Conservation (phyloP, 2,888 invertebrate species). For the Spisula subtruncata region DNA sequence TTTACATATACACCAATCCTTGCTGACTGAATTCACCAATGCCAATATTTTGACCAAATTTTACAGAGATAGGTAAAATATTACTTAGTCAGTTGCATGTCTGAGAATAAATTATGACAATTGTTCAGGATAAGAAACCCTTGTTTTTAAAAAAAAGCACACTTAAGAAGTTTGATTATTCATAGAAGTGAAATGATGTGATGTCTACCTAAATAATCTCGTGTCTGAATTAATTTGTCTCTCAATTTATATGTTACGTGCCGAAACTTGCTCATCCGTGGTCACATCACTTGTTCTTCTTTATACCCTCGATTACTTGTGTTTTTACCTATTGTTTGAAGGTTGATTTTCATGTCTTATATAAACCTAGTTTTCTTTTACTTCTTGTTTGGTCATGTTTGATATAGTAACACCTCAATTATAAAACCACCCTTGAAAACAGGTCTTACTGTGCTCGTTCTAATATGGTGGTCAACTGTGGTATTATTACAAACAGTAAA, state of each 20-base stretch:
- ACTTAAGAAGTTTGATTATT: constrained; percentile 34
- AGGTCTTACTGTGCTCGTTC: too few species aligned
- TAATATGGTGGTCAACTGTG: too few species aligned
- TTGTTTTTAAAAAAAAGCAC: constrained; percentile 48
- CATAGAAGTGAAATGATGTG: constrained; percentile 43
- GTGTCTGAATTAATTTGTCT: constrained; percentile 38
- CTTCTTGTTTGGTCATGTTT: too few species aligned
- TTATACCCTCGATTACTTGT: too few species aligned
- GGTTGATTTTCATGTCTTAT: too few species aligned
- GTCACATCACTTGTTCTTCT: not conserved
- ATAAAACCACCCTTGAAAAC: too few species aligned
- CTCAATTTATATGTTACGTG: not conserved
- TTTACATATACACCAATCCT: not conserved
- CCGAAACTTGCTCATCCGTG: not conserved
- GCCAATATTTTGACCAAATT: constrained; percentile 25
- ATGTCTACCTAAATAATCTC: constrained; percentile 24
- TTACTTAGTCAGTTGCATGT: constrained; percentile 45
- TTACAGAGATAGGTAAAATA: constrained; percentile 41
- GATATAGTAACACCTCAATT: too few species aligned
- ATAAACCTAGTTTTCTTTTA: too few species aligned
- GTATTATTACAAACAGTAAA: too few species aligned
- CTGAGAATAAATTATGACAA: constrained; percentile 49
- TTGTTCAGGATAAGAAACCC: constrained; percentile 10
- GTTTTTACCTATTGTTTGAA: too few species aligned
- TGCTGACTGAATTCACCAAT: not conserved